phyloP scores from a whole-genome alignment of 2,797 vertebrate species.

The Cyprinodon diabolis region DNA sequence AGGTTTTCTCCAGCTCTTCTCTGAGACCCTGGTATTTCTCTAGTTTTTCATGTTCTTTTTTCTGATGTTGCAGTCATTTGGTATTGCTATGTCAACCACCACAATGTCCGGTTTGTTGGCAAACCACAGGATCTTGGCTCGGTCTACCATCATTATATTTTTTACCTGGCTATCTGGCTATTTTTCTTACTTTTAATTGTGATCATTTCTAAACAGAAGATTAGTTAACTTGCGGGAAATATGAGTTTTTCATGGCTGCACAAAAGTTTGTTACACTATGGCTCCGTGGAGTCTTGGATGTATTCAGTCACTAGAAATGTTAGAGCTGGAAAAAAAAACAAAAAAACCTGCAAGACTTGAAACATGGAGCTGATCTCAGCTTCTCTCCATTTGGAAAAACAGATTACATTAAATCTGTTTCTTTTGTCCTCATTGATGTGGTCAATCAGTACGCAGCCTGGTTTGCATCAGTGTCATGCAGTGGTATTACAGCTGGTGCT shows the following conservation, averaged over 20 bases:
- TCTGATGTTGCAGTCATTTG: no score
- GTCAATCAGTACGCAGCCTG: constrained; percentile 70
- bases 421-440: constrained; percentile 66
- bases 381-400: constrained; percentile 66
- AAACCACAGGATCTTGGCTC: no score
- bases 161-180: not conserved
- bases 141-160: no score
- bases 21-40: no score
- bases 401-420: constrained; percentile 60
- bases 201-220: constrained; percentile 64
- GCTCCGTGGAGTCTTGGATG: constrained; percentile 42
- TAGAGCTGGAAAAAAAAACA: constrained; percentile 60
- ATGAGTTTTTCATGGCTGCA: constrained; percentile 50
- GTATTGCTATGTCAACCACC: no score
- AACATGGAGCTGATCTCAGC: constrained; percentile 37
- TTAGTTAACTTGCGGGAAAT: constrained; percentile 66
- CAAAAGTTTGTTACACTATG: constrained; percentile 76
- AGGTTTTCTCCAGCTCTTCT: no score
- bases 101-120: no score
- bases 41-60: no score
- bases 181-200: constrained; percentile 47
- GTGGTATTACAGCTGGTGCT: constrained; percentile 40
- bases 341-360: constrained; percentile 29
- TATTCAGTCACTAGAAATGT: constrained; percentile 60
- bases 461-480: constrained; percentile 64